Conservation (phyloP, 2,113 vertebrate genomes). For the Lipophrys pholis region DNA sequence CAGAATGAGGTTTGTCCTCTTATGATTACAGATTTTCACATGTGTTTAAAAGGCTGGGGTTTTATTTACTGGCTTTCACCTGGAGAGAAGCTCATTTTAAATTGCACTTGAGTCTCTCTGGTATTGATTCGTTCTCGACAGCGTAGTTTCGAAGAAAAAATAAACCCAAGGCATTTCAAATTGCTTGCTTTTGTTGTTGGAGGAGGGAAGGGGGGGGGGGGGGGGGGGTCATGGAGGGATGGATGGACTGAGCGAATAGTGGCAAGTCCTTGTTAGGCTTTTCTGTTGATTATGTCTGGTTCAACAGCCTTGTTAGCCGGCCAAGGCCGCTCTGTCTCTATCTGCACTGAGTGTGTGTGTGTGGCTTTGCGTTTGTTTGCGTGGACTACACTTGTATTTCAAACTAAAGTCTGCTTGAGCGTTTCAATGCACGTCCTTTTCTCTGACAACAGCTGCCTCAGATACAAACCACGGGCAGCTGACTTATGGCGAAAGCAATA, state of each 20-base stretch:
- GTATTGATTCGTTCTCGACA: conserved; percentile 53
- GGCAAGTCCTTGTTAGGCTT: conserved; percentile 20
- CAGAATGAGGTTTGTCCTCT: conserved; percentile 13
- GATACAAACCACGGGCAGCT: conserved; percentile 6
- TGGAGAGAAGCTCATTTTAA: conserved; percentile 39
- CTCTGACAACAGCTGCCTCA: conserved; percentile 28
- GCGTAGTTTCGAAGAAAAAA: conserved; percentile 31
- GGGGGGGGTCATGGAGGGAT: conserved; percentile 3
- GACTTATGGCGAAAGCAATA: conserved; percentile 6
- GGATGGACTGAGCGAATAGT: conserved; percentile 36
- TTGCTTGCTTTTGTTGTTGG: conserved; percentile 32
- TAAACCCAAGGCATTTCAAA: conserved; percentile 41
- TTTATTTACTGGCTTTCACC: background rate
- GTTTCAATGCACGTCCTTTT: background rate
- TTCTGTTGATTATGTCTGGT: conserved; percentile 55
- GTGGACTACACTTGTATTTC: background rate
- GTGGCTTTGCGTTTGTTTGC: background rate
- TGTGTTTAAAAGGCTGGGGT: conserved; percentile 20
- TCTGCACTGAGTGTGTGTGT: background rate
- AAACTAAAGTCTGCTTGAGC: background rate
- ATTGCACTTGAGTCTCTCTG: conserved; percentile 37
- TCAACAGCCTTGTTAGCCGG: conserved; percentile 52
- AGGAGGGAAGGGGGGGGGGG: background rate
- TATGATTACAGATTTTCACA: conserved; percentile 39
- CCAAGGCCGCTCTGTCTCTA: conserved; percentile 21